A percentile compares a stretch with the other conserved stretches of the same genome.
These are phyloP conservation scores for Penaeus japonicus DNA, from an alignment of 1,140 invertebrate genomes.

Conservation along the genomic window DNA sequence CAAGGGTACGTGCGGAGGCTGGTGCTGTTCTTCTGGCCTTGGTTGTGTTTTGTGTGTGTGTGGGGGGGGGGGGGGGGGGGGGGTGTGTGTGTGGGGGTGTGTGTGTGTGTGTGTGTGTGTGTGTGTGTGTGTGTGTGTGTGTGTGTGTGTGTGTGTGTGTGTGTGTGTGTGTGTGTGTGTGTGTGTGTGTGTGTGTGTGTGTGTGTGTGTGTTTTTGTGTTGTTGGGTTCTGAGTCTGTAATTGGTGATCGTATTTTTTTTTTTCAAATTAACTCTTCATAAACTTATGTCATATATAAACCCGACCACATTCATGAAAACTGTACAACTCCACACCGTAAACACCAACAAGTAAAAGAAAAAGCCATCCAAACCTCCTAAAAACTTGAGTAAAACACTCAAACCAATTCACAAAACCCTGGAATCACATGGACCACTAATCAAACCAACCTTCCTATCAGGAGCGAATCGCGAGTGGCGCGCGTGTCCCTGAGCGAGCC, in stretches of 20 bases:
- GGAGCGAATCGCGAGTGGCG: constrained; percentile 60
- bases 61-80: neutral
- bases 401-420: too few relatives aligned
- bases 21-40: too few relatives aligned
- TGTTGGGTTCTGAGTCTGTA: too few relatives aligned
- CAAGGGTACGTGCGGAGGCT: constrained; percentile 1
- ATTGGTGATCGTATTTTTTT: too few relatives aligned
- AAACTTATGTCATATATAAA: too few relatives aligned
- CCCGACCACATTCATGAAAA: too few relatives aligned
- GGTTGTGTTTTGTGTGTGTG: neutral
- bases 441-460: neutral
- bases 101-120: neutral
- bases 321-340: too few relatives aligned
- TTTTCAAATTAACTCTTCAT: too few relatives aligned
- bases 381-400: too few relatives aligned
- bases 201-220: neutral
- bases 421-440: too few relatives aligned
- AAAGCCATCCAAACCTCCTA: too few relatives aligned
- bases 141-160: neutral
- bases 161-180: neutral
- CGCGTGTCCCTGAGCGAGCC: constrained; percentile 57
- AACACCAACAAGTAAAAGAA: too few relatives aligned
- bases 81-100: neutral
- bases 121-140: neutral
- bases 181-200: neutral